Base-by-base conservation (phyloP, 2,888 invertebrate species). In the Teinopalpus imperialis region DNA sequence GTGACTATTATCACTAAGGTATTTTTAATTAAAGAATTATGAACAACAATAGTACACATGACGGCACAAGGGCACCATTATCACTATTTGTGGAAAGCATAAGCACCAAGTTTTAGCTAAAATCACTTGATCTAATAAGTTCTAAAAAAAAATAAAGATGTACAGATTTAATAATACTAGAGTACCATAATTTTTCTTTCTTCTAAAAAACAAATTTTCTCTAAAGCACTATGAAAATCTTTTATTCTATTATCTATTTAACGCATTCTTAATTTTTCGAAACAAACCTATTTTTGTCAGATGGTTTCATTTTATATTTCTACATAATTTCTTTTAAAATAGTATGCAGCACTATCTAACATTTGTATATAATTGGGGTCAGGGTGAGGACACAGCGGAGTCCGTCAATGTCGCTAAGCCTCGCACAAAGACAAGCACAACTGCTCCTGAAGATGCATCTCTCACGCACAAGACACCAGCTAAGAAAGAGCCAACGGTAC, bases 341-440 rank as follows among this genome's bases (percentile, higher is more conserved):
- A 43, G 10, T 13, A 53, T 56, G 53, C 42, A 54, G 59, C 59
- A 60, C 60, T 49, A 42, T 56, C 57, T 56, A 52, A 42, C 49
- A 51, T 49, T 49, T 62, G 52, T 68, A 53, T 60, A 60, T 63
- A 54, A 52, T 70, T 64, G 72, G 71, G 73, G 63, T 53, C 69
- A 87, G 87, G 83, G 73, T 59, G 86, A 86, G 71, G 86, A 87
- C 62, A 79, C 80, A 74, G 78, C 87, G 74, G 69, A 91, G 81
- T 83, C 80, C 58, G 74, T 88, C 66, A 89, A 73, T 65, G 70
- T 89, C 59, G 74, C 77, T 63, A 83, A 86, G 61, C 88, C 88
- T 56, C 78, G 77, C 59, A 80, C 78, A 72, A 89, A 87, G 72
- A 87, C 82, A 57, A 86, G 82, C 75, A 86, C 87, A 46, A 86